phyloP scores from a whole-genome alignment of 2,888 invertebrate genomes.

The Euzetes globulus region DNA sequence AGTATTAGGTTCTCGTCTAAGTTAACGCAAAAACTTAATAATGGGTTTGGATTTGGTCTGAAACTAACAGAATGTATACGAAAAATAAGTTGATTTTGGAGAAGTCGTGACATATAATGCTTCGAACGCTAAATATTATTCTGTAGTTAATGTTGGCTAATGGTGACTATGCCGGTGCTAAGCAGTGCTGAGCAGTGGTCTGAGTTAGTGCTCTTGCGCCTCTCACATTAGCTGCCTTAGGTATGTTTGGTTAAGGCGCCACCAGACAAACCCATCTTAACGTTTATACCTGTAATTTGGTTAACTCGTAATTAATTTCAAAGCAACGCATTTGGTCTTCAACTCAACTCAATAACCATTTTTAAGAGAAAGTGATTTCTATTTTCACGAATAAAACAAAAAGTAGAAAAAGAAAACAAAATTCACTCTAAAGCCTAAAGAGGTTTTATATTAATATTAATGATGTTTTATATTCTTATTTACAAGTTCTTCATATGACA shows the following conservation, averaged over 20 bases:
- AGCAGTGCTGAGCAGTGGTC: background rate
- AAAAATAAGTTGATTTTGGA: conserved; percentile 10
- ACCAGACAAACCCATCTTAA: conserved; percentile 27
- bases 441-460: conserved; percentile 17
- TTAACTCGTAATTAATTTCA: conserved; percentile 29
- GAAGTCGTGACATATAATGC: conserved; percentile 21
- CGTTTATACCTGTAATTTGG: conserved; percentile 25
- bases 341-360: conserved; percentile 19
- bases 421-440: background rate
- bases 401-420: background rate
- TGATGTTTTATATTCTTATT: conserved; percentile 14
- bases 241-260: conserved; percentile 30
- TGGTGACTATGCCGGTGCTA: background rate
- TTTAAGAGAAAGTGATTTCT: conserved; percentile 8
- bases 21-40: conserved; percentile 22
- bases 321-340: background rate
- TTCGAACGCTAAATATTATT: background rate
- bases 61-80: background rate
- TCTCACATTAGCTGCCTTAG: conserved; percentile 14
- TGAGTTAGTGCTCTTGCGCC: background rate
- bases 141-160: background rate
- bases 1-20: background rate
- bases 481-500: background rate
- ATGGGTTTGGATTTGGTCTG: background rate
- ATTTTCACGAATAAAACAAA: conserved; percentile 2